Base-by-base conservation (phyloP, 2,888 invertebrate genomes). In the Adelognathus sp. region DNA sequence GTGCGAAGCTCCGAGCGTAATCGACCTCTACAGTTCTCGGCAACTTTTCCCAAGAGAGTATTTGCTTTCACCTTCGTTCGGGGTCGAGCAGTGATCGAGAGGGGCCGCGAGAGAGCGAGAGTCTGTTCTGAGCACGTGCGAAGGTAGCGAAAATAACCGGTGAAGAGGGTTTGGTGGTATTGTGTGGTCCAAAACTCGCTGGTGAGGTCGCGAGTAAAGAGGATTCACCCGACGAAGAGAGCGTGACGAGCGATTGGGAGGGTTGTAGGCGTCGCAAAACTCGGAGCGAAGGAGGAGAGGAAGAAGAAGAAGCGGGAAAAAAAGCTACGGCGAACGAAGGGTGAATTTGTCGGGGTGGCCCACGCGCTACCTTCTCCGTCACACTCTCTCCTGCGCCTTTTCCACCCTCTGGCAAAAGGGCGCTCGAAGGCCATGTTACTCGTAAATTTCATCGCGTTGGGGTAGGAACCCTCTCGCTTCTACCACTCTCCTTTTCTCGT, bases 381-480 rank as follows among this genome's bases (percentile, higher is more conserved):
- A n/a, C 60, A 39, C 63, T n/a, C 3, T 24, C n/a, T 4, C 18
- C 21, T 46, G 61, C 44, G 52, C 54, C 33, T 52, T 75, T 66
- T 58, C 67, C 73, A 69, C 73, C 66, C 79, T 72, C 67, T 36
- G 27, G 16, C 52, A 75, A 76, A n/a, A 81, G 82, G 76, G 71
- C 54, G 58, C 76, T 60, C 83, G 87, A 88, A 89, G 88, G 89
- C 82, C 86, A 75, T 52, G 72, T 50, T 58, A 79, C 81, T 86
- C 88, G 87, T 90, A 89, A 90, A 89, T 89, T 87, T 84, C 81
- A 64, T 61, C 85, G 80, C 80, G 77, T 87, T 82, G 82, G 83
- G 79, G 80, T 50, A 80, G 76, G 82, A 66, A 82, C 80, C 81
- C 80, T 76, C 81, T 76, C 79, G 39, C 54, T 56, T 29, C 56